Percentiles rank a stretch among this genome's conserved stretches.
These are phyloP conservation scores for Rhabdomys dilectus DNA, from an alignment of 2,113 vertebrate genomes.

Conservation along the genomic window DNA sequence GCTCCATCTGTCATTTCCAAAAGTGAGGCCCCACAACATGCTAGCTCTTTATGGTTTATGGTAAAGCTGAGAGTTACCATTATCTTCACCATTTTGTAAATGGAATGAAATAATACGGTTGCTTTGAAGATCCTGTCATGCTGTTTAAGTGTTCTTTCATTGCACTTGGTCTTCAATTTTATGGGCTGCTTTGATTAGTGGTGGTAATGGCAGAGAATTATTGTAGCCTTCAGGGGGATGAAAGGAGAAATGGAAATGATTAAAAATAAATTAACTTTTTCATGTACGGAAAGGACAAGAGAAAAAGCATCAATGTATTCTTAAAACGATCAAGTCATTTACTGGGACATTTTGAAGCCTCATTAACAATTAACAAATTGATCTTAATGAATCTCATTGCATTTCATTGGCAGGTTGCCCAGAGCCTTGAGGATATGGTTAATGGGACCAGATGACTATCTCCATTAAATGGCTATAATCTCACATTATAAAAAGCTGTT, in stretches of 20 bases:
- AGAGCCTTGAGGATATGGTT: constrained; percentile 12
- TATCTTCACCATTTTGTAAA: constrained; percentile 11
- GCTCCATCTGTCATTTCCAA: background rate
- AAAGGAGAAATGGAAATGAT: constrained; percentile 66
- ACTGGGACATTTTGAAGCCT: constrained; percentile 32
- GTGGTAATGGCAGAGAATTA: constrained; percentile 62
- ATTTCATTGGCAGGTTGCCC: constrained; percentile 41
- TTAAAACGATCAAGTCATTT: constrained; percentile 46
- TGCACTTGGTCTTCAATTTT: constrained; percentile 73
- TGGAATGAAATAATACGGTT: constrained; percentile 55
- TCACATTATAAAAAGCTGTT: constrained; percentile 46
- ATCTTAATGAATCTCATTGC: constrained; percentile 49
- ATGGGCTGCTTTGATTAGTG: constrained; percentile 75
- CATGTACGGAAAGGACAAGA: constrained; percentile 1
- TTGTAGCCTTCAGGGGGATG: constrained; percentile 57
- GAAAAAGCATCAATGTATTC: constrained; percentile 44
- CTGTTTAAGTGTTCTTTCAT: constrained; percentile 55
- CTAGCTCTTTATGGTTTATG: background rate
- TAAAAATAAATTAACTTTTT: constrained; percentile 70
- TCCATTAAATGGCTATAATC: background rate
- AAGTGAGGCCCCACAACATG: background rate
- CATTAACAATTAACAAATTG: constrained; percentile 77
- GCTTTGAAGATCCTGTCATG: constrained; percentile 77
- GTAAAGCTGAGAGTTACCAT: background rate
- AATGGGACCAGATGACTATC: constrained; percentile 51